Base-by-base conservation (phyloP, 64 coral and sea anemone species). In the Montipora efflorescens region DNA sequence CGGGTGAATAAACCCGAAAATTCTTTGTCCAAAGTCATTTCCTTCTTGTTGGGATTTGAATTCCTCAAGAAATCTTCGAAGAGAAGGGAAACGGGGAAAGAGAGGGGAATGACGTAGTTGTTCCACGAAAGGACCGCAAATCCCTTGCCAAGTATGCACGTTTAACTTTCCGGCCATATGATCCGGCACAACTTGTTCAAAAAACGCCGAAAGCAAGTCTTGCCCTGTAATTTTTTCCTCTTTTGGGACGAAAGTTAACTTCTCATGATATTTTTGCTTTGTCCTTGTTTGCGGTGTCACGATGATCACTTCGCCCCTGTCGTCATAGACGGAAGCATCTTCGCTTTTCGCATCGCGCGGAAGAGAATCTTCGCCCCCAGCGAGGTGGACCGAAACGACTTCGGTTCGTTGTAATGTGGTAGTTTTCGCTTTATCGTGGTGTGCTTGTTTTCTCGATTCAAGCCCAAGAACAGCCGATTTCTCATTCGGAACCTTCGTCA, bases 81-180 rank as follows among this genome's bases (percentile, higher is more conserved):
- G 50, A 8, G 57, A 93, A 47, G 95, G 95, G 69, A 96, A 96
- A 45, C 88, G 75, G 59, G 95, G 95, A 91, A 96, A 96, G 18
- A 96, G 82, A 7, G 95, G 95, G 5, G 95, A 96, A 76, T 88
- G 88, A 7, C 95, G 92, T 15, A 96, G 88, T 48, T 96, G 95
- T 12, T 94, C 87, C 21, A 96, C 92, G 44, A 94, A 81, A 20
- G 89, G 83, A 14, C 95, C 95, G 25, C 95, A 96, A 48, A 96
- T 94, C 13, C 88, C 84, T 68, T 96, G 92, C 95, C 95, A 96
- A 18, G 90, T 91, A 53, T 96, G 92, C 25, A 96, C 88, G 52
- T 96, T 96, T 44, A 96, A 79, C 58, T 90, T 76, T 49, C 95
- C 95, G 5, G 85, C 71, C 75, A 90, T 79, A 53, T 90, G 67